Evolutionary conservation across 2,888 invertebrate species (phyloP).

Genomic region (Hermaeophaga mercurialis): DNA sequence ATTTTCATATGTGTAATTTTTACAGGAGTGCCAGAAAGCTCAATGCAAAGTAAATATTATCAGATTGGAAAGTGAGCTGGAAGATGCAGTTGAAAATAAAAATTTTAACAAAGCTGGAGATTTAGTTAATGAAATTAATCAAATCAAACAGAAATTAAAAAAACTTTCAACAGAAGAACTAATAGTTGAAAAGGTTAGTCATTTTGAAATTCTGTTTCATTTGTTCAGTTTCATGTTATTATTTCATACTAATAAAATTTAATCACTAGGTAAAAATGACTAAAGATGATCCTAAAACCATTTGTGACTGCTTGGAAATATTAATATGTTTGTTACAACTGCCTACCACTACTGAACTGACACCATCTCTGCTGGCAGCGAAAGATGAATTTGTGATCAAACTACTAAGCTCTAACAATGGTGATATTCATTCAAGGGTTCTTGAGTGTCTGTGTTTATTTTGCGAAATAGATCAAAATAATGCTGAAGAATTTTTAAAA

Average conservation of each 20-base stretch:
- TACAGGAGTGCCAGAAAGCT: slow-evolving; percentile 39
- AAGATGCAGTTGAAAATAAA: slow-evolving; percentile 41
- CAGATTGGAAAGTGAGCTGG: slow-evolving; percentile 40
- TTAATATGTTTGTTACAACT: slow-evolving; percentile 38
- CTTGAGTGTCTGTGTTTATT: slow-evolving; percentile 41
- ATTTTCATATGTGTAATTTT: background rate
- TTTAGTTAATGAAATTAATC: slow-evolving; percentile 38
- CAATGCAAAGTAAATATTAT: slow-evolving; percentile 44
- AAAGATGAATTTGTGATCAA: slow-evolving; percentile 44
- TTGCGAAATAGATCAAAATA: slow-evolving; percentile 39
- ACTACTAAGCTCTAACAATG: slow-evolving; percentile 31
- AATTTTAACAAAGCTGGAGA: slow-evolving; percentile 41
- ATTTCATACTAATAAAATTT: background rate
- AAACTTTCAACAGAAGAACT: slow-evolving; percentile 28
- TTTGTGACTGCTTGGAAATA: slow-evolving; percentile 43
- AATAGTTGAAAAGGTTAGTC: slow-evolving; percentile 14
- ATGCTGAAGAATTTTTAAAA: slow-evolving; percentile 39
- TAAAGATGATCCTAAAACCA: slow-evolving; percentile 40
- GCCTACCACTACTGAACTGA: slow-evolving; percentile 26
- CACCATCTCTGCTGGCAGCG: slow-evolving; percentile 31
- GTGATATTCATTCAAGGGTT: slow-evolving; percentile 42
- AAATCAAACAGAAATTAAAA: slow-evolving; percentile 38
- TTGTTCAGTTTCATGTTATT: background rate
- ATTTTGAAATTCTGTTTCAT: slow-evolving; percentile 6
- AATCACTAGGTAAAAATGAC: slow-evolving; percentile 23